Evolutionary conservation across 2,113 vertebrate species (phyloP).

Genomic region (Apeltes quadracus): DNA sequence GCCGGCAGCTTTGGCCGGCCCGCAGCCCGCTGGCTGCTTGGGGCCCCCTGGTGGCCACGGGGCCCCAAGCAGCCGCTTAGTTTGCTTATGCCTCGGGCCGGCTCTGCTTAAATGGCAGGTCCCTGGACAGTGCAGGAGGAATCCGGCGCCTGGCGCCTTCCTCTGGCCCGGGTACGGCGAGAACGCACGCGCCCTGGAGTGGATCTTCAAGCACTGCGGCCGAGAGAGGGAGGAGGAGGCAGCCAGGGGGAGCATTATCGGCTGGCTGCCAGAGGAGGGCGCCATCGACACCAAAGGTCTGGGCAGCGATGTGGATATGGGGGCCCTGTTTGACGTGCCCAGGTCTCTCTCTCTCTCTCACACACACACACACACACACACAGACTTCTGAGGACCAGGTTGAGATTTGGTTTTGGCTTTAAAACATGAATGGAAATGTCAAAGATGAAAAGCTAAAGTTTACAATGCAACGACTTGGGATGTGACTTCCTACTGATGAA

Average conservation of each 20-base stretch:
- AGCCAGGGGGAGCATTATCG: conserved; percentile 83
- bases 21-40: too few species aligned
- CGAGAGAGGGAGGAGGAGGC: conserved; percentile 83
- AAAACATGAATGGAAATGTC: conserved; percentile 9
- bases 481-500: conserved; percentile 25
- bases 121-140: conserved; percentile 96
- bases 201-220: conserved; percentile 92
- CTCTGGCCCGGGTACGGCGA: conserved; percentile 97
- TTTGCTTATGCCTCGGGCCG: too few species aligned
- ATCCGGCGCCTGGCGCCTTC: conserved; percentile 84
- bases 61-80: too few species aligned
- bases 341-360: too few species aligned
- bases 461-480: conserved; percentile 22
- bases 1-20: too few species aligned
- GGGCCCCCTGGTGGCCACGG: too few species aligned
- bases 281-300: conserved; percentile 87
- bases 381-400: conserved; percentile 78
- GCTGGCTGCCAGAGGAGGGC: conserved; percentile 83
- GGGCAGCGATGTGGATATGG: conserved; percentile 67
- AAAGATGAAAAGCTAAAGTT: not conserved
- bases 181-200: conserved; percentile 93
- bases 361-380: too few species aligned
- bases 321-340: conserved; percentile 86
- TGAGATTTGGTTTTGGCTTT: not conserved
- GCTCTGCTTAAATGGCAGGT: too few species aligned